Conservation (phyloP, 2,113 vertebrate genomes). For the Eulemur macaco region DNA sequence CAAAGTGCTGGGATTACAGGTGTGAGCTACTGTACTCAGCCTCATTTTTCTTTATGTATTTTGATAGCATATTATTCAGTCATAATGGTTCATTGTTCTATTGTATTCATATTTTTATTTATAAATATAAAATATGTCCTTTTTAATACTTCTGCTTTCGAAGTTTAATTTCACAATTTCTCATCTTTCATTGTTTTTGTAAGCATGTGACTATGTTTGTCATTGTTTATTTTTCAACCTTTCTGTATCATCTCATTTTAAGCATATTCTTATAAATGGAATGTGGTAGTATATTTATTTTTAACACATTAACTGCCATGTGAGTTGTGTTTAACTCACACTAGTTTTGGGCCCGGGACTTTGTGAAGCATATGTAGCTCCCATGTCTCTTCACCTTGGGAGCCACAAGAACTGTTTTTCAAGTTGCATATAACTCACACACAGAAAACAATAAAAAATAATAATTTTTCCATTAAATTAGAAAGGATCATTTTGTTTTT, state of each 20-base stretch:
- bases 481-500: too few relatives aligned
- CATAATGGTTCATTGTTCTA: not conserved
- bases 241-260: not conserved
- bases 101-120: not conserved
- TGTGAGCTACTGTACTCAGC: too few relatives aligned
- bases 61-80: not conserved
- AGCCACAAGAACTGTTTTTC: too few relatives aligned
- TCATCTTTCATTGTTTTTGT: not conserved
- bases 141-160: not conserved
- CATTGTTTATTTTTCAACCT: not conserved
- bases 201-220: not conserved
- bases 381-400: too few relatives aligned
- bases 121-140: not conserved
- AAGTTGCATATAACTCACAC: too few relatives aligned
- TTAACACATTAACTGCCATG: too few relatives aligned
- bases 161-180: not conserved
- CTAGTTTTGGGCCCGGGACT: too few relatives aligned
- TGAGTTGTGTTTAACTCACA: too few relatives aligned
- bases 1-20: too few relatives aligned
- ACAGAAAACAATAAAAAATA: too few relatives aligned
- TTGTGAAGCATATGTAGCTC: too few relatives aligned
- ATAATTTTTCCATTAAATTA: too few relatives aligned
- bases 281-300: not conserved
- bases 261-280: not conserved
- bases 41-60: not conserved